Base-by-base conservation (phyloP, 2,888 invertebrate genomes). In the Sthenelais limicola region DNA sequence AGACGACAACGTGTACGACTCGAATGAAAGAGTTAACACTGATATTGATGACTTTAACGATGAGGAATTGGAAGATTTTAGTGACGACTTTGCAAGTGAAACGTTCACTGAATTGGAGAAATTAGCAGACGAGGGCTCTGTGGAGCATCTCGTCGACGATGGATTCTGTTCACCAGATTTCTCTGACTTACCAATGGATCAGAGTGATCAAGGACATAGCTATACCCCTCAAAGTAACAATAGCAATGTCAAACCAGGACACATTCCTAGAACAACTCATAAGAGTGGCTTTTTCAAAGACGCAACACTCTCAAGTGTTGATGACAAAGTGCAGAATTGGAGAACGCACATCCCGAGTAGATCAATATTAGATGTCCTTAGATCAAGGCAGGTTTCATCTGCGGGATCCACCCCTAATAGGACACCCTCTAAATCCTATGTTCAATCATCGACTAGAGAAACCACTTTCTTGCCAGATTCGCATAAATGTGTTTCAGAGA, bases 51-150 rank as follows among this genome's bases (percentile, higher is more conserved):
- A 62, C 43, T 35, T 38, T 21, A 43, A 62, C 4, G 62, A 62
- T 35, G 56, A 56, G 18, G 62, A 62, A 15, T 35, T 7, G 38
- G 62, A 35, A 4, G 62, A 62, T n/a, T 38, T 62, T 28, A 62
- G 62, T 62, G 62, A 62, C 38, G 62, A 62, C 38, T 62, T 62
- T 62, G 62, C 62, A 35, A 62, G 62, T 43, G 62, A 62, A 62
- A 62, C 62, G 38, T 62, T 62, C 62, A 62, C 62, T 26, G 62
- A 62, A 38, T 43, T 62, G 62, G 62, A 62, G 38, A 62, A 62
- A 43, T 43, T 62, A 43, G 62, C 62, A 38, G 62, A 62, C 26
- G 62, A 38, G 43, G 62, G 62, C 21, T 62, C 62, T 24, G 43
- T 62, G 43, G 62, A 62, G 38, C 35, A 62, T 38, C 62, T 62